phyloP scores from a whole-genome alignment of 2,888 invertebrate genomes.

The Phalera bucephala region DNA sequence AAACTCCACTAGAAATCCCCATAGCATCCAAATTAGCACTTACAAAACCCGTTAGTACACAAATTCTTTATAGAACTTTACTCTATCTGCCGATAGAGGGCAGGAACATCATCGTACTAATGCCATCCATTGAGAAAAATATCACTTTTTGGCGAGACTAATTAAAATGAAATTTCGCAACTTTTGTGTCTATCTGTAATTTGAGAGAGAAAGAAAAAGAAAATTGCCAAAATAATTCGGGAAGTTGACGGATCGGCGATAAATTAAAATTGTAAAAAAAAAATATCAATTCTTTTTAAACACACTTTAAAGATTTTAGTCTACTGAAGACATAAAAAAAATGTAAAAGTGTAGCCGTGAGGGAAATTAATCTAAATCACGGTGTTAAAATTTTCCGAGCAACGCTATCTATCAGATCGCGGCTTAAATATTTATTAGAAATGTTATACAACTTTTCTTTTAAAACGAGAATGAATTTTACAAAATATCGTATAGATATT shows the following conservation, averaged over 20 bases:
- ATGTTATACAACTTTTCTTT: constrained; percentile 10
- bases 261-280: constrained; percentile 14
- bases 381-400: no score
- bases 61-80: constrained; percentile 7
- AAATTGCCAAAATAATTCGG: constrained; percentile 17
- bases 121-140: constrained; percentile 16
- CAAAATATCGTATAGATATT: constrained; percentile 25
- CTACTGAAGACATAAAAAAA: constrained; percentile 14
- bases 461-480: constrained; percentile 18
- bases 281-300: constrained; percentile 5
- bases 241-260: constrained; percentile 41
- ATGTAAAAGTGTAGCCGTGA: constrained; percentile 3
- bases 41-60: constrained; percentile 2
- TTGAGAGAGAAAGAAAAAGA: no score
- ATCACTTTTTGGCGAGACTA: not conserved
- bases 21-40: constrained; percentile 10
- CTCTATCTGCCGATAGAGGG: constrained; percentile 17
- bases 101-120: not conserved
- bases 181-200: constrained; percentile 2
- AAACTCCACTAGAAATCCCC: constrained; percentile 12
- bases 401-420: not conserved
- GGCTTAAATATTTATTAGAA: constrained; percentile 7
- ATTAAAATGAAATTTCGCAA: not conserved
- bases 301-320: not conserved
- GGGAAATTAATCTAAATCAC: not conserved